phyloP scores from a whole-genome alignment of 1,140 invertebrate genomes.

The Philotrypesis tridentata region DNA sequence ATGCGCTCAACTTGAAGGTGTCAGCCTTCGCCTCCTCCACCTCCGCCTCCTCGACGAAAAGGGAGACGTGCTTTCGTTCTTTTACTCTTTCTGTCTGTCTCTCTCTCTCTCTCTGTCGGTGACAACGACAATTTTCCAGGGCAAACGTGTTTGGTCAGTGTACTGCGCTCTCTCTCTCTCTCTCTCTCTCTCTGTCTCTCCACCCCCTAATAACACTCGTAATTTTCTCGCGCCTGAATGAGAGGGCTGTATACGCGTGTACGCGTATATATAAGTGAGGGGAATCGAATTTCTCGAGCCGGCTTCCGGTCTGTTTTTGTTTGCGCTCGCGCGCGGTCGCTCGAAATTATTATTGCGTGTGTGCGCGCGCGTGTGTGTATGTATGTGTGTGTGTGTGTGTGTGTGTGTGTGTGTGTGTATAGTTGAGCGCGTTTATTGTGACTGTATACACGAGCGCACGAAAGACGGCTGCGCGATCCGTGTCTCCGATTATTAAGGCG shows the following conservation, averaged over 20 bases:
- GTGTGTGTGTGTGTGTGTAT: no score
- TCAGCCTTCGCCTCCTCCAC: slow-evolving; percentile 56
- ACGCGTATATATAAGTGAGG: background rate
- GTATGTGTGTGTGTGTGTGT: no score
- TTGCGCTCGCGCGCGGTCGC: background rate
- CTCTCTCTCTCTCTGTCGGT: background rate
- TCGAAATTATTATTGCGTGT: background rate
- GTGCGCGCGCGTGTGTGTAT: no score
- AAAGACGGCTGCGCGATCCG: background rate
- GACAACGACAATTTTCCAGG: background rate
- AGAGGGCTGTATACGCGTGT: background rate
- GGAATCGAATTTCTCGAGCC: slow-evolving; percentile 10
- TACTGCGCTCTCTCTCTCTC: no score
- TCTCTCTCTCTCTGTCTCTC: no score
- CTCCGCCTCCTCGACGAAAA: slow-evolving; percentile 56
- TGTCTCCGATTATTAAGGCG: background rate
- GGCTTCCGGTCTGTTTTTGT: background rate
- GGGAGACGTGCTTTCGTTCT: background rate
- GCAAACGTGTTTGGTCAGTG: background rate
- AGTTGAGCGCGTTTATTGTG: background rate
- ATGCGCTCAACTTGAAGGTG: slow-evolving; percentile 58
- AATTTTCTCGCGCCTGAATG: slow-evolving; percentile 11
- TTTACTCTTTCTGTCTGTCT: no score
- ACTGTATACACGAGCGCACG: background rate
- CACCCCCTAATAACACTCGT: slow-evolving; percentile 17